These are phyloP conservation scores for Calyptommatus sinebrachiatus DNA, from an alignment of 2,113 vertebrate genomes.

Conservation along the genomic window DNA sequence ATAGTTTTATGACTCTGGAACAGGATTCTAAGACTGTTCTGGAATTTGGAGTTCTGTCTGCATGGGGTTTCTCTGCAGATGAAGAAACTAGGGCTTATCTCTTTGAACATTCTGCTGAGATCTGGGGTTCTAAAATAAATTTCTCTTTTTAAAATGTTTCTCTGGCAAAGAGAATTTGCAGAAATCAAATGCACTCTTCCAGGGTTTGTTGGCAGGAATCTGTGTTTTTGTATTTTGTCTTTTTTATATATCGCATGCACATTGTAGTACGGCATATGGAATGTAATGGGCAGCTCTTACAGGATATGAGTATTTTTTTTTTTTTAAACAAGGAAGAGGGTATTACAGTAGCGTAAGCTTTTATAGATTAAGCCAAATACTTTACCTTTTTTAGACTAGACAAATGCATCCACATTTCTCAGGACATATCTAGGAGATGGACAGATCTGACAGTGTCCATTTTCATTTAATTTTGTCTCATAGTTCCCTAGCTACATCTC, in stretches of 20 bases:
- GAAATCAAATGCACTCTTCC: conserved; percentile 33
- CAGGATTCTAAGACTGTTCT: neutral
- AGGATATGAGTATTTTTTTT: neutral
- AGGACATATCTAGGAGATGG: neutral
- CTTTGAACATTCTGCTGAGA: neutral
- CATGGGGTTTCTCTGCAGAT: neutral
- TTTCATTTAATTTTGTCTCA: no score
- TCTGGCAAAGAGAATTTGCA: neutral
- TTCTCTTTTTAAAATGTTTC: neutral
- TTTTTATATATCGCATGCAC: neutral
- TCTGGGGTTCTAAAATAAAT: neutral
- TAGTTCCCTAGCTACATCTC: no score
- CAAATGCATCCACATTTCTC: neutral
- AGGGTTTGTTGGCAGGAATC: neutral
- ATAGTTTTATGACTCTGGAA: neutral
- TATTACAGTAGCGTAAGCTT: no score
- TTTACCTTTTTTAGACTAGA: no score
- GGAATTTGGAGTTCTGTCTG: neutral
- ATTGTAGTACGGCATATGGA: neutral
- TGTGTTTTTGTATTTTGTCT: neutral
- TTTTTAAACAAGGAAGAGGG: neutral
- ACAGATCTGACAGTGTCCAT: no score
- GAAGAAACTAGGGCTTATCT: neutral
- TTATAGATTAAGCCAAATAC: no score
- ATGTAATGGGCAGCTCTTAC: neutral